Percentiles rank a stretch among this genome's conserved stretches.
phyloP scores from a whole-genome alignment of 2,888 invertebrate species.

The Lycaena phlaeas region DNA sequence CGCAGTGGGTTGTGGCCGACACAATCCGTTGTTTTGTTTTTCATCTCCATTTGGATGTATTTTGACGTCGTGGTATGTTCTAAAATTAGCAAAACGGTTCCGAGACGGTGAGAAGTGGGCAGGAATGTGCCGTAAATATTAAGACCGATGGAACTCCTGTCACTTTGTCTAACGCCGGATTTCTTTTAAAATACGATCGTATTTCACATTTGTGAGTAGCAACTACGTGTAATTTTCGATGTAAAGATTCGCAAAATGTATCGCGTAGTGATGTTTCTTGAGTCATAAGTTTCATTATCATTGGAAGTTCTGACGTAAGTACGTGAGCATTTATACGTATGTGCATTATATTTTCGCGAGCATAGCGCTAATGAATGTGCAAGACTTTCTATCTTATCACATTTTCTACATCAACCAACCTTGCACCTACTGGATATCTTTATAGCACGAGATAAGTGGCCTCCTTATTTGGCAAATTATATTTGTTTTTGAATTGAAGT shows the following conservation, averaged over 20 bases:
- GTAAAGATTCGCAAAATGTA: constrained; percentile 13
- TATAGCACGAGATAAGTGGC: neutral
- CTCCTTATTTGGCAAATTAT: too few relatives aligned
- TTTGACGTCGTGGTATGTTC: constrained; percentile 68
- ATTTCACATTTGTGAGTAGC: constrained; percentile 23
- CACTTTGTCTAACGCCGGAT: constrained; percentile 22
- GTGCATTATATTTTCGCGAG: constrained; percentile 23
- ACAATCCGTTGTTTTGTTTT: constrained; percentile 63
- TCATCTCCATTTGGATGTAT: constrained; percentile 61
- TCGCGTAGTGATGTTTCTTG: constrained; percentile 20
- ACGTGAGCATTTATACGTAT: constrained; percentile 23
- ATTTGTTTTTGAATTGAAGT: neutral
- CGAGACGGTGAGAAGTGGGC: constrained; percentile 48
- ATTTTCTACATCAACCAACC: neutral
- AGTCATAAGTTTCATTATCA: constrained; percentile 30
- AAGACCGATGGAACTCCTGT: constrained; percentile 26
- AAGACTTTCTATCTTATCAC: constrained; percentile 29
- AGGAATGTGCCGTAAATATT: constrained; percentile 42
- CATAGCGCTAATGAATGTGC: constrained; percentile 16
- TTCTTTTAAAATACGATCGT: constrained; percentile 24
- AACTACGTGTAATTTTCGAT: constrained; percentile 16
- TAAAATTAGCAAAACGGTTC: constrained; percentile 60
- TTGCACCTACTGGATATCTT: too few relatives aligned
- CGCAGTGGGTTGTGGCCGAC: constrained; percentile 48
- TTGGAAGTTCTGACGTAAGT: constrained; percentile 29